phyloP scores from a whole-genome alignment of 1,140 invertebrate species.

The Mamestra configurata region DNA sequence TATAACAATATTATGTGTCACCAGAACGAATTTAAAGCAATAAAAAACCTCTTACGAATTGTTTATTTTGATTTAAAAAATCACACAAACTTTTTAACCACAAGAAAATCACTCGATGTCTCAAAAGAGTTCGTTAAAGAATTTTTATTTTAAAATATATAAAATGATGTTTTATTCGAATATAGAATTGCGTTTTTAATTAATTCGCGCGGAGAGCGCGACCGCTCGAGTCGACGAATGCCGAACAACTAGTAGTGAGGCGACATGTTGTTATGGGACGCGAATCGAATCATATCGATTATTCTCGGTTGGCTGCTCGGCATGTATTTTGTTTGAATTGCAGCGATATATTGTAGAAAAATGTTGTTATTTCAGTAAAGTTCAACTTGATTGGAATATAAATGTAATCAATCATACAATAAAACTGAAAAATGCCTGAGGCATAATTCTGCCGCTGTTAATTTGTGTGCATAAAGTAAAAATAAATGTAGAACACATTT shows the following conservation, averaged over 20 bases:
- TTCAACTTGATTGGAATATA: too few relatives aligned
- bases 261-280: conserved; percentile 6
- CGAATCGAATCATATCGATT: conserved; percentile 43
- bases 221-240: conserved; percentile 48
- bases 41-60: conserved; percentile 49
- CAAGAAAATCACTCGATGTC: background rate
- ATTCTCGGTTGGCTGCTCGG: background rate
- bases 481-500: too few relatives aligned
- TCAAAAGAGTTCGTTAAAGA: background rate
- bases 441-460: too few relatives aligned
- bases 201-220: conserved; percentile 48
- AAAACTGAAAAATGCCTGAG: too few relatives aligned
- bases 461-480: too few relatives aligned
- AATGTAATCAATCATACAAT: too few relatives aligned
- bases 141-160: background rate
- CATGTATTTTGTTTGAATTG: too few relatives aligned
- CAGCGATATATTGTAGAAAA: background rate
- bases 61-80: background rate
- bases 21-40: conserved; percentile 59
- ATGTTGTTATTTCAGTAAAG: background rate
- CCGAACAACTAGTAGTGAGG: conserved; percentile 47
- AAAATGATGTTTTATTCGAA: background rate
- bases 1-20: conserved; percentile 52
- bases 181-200: conserved; percentile 12
- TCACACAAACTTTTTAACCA: background rate